These are phyloP conservation scores for Betta splendens DNA, from an alignment of 2,797 vertebrate species.

Conservation along the genomic window DNA sequence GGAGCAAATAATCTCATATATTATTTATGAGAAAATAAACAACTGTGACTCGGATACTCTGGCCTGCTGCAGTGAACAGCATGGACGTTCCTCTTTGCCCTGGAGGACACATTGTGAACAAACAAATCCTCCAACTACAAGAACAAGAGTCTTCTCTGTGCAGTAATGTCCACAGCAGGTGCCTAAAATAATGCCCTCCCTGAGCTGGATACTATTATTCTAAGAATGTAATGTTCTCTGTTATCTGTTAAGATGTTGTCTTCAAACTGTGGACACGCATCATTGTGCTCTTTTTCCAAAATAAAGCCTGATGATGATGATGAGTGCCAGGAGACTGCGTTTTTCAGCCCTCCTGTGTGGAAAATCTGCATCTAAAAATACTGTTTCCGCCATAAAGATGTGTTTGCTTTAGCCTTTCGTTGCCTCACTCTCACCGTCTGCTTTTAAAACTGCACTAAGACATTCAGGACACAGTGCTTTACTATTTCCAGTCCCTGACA, in stretches of 20 bases:
- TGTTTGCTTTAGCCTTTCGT: constrained; percentile 68
- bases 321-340: constrained; percentile 65
- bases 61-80: not conserved
- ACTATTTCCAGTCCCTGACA: constrained; percentile 23
- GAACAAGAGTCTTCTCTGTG: not conserved
- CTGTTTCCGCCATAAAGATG: constrained; percentile 43
- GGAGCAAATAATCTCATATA: not conserved
- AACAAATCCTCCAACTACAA: not conserved
- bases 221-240: too few species aligned
- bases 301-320: constrained; percentile 59
- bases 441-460: constrained; percentile 37
- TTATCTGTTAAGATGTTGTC: constrained; percentile 17
- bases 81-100: too few species aligned
- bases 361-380: constrained; percentile 76
- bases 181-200: not conserved
- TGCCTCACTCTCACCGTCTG: not conserved
- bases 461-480: constrained; percentile 10
- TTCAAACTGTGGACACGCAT: constrained; percentile 28
- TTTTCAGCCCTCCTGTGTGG: constrained; percentile 63
- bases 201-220: not conserved
- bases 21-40: not conserved
- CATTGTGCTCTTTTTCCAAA: constrained; percentile 52
- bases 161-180: not conserved
- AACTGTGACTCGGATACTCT: not conserved
- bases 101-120: not conserved